These are phyloP conservation scores for Acanthopagrus latus DNA, from an alignment of 2,797 vertebrate genomes.

Conservation along the genomic window DNA sequence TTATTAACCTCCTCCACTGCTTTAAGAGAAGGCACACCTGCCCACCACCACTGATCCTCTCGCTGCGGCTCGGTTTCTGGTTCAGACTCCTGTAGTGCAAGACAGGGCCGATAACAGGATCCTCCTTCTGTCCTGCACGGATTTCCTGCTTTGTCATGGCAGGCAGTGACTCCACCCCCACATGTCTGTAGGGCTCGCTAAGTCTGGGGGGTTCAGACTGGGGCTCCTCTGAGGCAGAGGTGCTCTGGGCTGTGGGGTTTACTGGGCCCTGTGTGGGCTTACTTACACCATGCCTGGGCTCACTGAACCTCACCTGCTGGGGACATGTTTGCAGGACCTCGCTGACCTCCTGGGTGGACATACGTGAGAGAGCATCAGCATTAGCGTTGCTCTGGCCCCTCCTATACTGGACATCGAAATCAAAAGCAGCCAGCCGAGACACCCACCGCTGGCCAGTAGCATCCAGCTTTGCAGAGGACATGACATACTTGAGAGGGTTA, in stretches of 20 bases:
- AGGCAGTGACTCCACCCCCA: slow-evolving; percentile 21
- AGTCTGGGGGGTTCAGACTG: fast-evolving
- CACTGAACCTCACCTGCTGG: neutral
- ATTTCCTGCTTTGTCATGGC: slow-evolving; percentile 31
- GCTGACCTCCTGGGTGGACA: slow-evolving; percentile 28
- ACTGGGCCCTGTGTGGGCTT: neutral
- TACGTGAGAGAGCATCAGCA: slow-evolving; percentile 26
- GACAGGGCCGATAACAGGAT: slow-evolving; percentile 9
- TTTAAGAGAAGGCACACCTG: slow-evolving; percentile 47
- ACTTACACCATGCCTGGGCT: neutral
- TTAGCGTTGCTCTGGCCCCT: slow-evolving; percentile 34
- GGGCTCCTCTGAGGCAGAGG: neutral
- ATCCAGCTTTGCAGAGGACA: slow-evolving; percentile 47
- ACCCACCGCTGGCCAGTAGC: slow-evolving; percentile 36
- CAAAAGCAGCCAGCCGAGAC: slow-evolving; percentile 7
- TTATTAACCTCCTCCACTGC: slow-evolving; percentile 54
- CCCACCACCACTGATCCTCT: neutral
- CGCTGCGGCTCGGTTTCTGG: slow-evolving; percentile 9
- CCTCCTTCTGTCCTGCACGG: neutral
- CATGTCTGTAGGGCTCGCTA: slow-evolving; percentile 11
- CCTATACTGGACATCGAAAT: slow-evolving; percentile 56
- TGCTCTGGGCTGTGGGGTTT: neutral
- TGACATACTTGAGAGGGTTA: slow-evolving; percentile 58
- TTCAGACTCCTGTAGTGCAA: neutral
- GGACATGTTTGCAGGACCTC: slow-evolving; percentile 27